phyloP scores from a whole-genome alignment of 2,113 vertebrate genomes.

The Apteryx owenii region DNA sequence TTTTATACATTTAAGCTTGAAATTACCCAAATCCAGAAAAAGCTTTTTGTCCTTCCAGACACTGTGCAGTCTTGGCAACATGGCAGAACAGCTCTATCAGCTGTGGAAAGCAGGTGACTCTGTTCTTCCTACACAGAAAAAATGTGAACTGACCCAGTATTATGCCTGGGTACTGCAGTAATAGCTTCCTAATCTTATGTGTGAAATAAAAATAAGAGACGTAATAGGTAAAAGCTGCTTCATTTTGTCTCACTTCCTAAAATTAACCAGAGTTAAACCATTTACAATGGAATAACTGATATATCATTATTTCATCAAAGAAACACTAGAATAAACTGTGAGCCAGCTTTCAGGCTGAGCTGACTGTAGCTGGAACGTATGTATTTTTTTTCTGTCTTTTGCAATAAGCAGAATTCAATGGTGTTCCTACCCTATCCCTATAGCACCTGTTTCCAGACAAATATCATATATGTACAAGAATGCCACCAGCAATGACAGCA shows the following conservation, averaged over 20 bases:
- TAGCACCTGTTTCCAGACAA: too few relatives aligned
- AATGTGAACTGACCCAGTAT: accelerated
- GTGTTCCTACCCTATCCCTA: too few relatives aligned
- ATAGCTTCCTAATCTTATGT: background rate
- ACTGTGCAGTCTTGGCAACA: accelerated
- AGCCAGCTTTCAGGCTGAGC: background rate
- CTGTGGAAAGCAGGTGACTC: background rate
- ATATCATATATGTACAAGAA: too few relatives aligned
- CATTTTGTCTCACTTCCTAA: background rate
- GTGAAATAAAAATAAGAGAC: background rate
- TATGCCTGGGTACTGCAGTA: background rate
- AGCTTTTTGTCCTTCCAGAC: background rate
- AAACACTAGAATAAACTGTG: background rate
- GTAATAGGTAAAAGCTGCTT: background rate
- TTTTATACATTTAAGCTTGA: background rate
- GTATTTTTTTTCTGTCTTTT: background rate
- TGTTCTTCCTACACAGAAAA: background rate
- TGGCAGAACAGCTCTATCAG: background rate
- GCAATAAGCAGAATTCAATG: too few relatives aligned
- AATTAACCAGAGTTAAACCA: background rate
- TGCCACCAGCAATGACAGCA: too few relatives aligned
- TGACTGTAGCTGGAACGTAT: background rate
- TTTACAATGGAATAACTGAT: background rate
- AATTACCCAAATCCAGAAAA: background rate
- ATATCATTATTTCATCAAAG: background rate